Percentiles rank a stretch among this genome's conserved stretches.
Conservation (phyloP, 2,888 invertebrate species). For the Blera fallax region DNA sequence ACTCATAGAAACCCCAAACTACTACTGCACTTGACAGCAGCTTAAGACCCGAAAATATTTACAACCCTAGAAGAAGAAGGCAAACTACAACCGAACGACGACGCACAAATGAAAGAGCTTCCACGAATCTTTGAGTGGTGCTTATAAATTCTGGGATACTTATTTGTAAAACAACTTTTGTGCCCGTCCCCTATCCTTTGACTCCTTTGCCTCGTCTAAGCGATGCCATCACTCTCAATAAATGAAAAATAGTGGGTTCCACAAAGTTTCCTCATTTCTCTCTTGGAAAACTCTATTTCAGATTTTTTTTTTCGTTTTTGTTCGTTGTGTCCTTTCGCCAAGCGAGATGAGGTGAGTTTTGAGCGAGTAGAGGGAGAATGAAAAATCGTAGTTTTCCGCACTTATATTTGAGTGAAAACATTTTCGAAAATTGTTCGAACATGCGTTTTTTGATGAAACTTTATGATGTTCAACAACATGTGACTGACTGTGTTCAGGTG, state of each 20-base stretch:
- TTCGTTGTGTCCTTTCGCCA: neutral
- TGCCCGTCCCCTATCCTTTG: slow-evolving; percentile 12
- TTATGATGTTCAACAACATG: slow-evolving; percentile 37
- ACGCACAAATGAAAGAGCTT: slow-evolving; percentile 47
- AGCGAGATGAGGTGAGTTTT: neutral
- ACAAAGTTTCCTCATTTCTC: slow-evolving; percentile 5
- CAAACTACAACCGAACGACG: slow-evolving; percentile 4
- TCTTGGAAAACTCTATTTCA: neutral
- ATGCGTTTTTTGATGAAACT: slow-evolving; percentile 46
- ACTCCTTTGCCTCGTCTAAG: slow-evolving; percentile 5
- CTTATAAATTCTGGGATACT: slow-evolving; percentile 40
- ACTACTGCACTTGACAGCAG: slow-evolving; percentile 49
- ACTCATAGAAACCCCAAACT: neutral
- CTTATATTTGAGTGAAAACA: slow-evolving; percentile 45
- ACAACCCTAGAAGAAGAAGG: slow-evolving; percentile 23
- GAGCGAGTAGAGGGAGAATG: neutral
- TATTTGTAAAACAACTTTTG: slow-evolving; percentile 29
- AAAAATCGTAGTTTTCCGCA: slow-evolving; percentile 46
- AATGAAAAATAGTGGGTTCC: slow-evolving; percentile 34
- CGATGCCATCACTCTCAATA: slow-evolving; percentile 44
- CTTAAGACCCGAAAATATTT: slow-evolving; percentile 46
- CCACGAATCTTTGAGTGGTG: slow-evolving; percentile 29
- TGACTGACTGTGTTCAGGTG: slow-evolving; percentile 18
- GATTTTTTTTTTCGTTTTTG: neutral
- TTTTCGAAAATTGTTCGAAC: slow-evolving; percentile 50